Base-by-base conservation (phyloP, 2,888 invertebrate species). In the Theretra japonica region DNA sequence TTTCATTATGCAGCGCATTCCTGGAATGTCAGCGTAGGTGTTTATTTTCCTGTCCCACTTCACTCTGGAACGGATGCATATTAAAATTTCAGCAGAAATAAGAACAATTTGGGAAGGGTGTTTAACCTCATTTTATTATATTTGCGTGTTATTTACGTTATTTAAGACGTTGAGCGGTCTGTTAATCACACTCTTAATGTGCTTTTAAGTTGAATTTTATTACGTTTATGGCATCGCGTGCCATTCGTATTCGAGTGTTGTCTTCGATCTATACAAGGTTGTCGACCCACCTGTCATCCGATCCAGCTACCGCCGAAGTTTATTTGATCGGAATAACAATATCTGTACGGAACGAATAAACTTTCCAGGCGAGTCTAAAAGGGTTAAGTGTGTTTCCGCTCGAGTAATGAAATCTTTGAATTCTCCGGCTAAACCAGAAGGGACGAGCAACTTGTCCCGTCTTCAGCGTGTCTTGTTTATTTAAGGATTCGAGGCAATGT, bases 31-130 rank as follows among this genome's bases (percentile, higher is more conserved):
- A 76, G 75, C 33, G 71, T 75, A 79, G 76, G 77, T 72, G 73
- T 77, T 81, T 82, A 83, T 85, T 86, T 83, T 83, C 82, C 79
- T 83, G 86, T 77, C 70, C 86, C 80, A 82, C 77, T 86, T 84
- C 72, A 60, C 71, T 69, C 72, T 73, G 48, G 57, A 60, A 70
- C 69, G 57, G 72, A 74, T 74, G 68, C 73, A 69, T 74, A 75
- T 79, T 80, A 77, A 77, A 79, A 73, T 78, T 79, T 72, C 65
- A 71, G 72, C 73, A 68, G 70, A n/a, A 53, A 71, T 72, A 72
- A 76, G 79, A 78, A 80, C 79, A 70, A 76, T 75, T 80, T 82
- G 79, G 75, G 77, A 71, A 71, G 75, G 73, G 56, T 73, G 74
- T 75, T 79, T 75, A 81, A 79, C 80, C 78, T 79, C 79, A 73